Base-by-base conservation (phyloP, 2,113 vertebrate genomes). In the Hippocampus zosterae region DNA sequence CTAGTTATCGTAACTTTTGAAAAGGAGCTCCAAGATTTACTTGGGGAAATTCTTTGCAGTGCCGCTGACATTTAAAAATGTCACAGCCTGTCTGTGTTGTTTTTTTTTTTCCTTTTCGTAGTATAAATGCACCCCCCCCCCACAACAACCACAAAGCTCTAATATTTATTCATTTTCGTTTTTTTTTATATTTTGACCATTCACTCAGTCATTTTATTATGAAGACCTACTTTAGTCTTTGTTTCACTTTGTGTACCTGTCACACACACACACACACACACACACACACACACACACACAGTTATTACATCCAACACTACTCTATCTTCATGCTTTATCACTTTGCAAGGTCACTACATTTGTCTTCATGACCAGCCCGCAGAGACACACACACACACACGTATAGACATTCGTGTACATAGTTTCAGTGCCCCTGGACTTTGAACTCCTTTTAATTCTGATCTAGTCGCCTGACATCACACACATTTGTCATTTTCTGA, bases 301-400 rank as follows among this genome's bases (percentile, higher is more conserved):
- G 77, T 81, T 85, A 81, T 84, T 88, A 74, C 72, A 75, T 82
- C 80, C 81, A 81, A 83, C 79, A 75, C 81, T 80, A 84, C 81
- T 88, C 84, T 84, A 81, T 90, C 85, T 89, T 86, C 78, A 85
- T 84, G 81, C 79, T 84, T 85, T 86, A 90, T 90, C 86, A 79
- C 79, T 70, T 73, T 72, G 75, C 85, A 91, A 91, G 87, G 87
- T 88, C 88, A 88, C 72, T 84, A 70, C 84, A 91, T 91, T 86
- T 86, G 80, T 92, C 88, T 92, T 88, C 82, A 89, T 90, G 86
- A 87, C 82, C 75, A 70, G 40, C 67, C 40, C 67, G 71, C 53
- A n/a, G 40, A 64, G 59, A 53, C 68, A 71, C 66, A 44, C 33
- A 33, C 33, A 33, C 33, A 33, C 33, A 33, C 29, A 33, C 29